Evolutionary conservation across 2,888 invertebrate genomes (phyloP).

Genomic region (Helleia helle): DNA sequence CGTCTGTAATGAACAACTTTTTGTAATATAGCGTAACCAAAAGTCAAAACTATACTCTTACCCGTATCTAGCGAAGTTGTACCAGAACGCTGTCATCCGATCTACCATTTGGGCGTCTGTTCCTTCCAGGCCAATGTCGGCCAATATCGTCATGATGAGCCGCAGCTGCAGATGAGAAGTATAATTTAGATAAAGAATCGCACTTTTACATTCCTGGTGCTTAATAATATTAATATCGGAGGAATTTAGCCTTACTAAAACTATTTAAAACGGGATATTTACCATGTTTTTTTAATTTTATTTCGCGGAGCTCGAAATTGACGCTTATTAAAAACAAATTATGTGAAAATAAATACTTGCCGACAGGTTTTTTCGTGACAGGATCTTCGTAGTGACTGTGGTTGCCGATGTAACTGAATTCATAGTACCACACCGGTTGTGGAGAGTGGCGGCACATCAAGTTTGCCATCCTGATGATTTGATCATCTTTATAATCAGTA

Average conservation of each 20-base stretch:
- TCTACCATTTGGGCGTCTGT: slow-evolving; percentile 54
- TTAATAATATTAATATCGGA: too few relatives aligned
- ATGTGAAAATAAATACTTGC: too few relatives aligned
- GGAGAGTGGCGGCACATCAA: slow-evolving; percentile 36
- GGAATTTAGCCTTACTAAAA: too few relatives aligned
- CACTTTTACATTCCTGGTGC: too few relatives aligned
- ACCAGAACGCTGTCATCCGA: slow-evolving; percentile 51
- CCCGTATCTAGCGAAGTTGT: slow-evolving; percentile 63
- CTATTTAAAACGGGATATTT: too few relatives aligned
- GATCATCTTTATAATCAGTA: not conserved
- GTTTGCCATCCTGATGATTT: slow-evolving; percentile 33
- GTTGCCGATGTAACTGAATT: slow-evolving; percentile 43
- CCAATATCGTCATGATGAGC: slow-evolving; percentile 63
- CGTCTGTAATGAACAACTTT: too few relatives aligned
- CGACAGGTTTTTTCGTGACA: slow-evolving; percentile 32
- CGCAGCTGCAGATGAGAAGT: slow-evolving; percentile 41
- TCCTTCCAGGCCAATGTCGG: slow-evolving; percentile 38
- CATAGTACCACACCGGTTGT: slow-evolving; percentile 38
- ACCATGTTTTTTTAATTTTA: too few relatives aligned
- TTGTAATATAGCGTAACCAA: too few relatives aligned
- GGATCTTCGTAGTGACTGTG: slow-evolving; percentile 44
- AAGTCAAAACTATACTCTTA: too few relatives aligned
- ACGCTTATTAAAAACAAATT: too few relatives aligned
- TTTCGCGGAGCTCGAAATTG: too few relatives aligned
- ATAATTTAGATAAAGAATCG: too few relatives aligned